Evolutionary conservation across 2,113 vertebrate genomes (phyloP), one percentile per base, ranked within the genome.

Genomic region (Aix galericulata): DNA sequence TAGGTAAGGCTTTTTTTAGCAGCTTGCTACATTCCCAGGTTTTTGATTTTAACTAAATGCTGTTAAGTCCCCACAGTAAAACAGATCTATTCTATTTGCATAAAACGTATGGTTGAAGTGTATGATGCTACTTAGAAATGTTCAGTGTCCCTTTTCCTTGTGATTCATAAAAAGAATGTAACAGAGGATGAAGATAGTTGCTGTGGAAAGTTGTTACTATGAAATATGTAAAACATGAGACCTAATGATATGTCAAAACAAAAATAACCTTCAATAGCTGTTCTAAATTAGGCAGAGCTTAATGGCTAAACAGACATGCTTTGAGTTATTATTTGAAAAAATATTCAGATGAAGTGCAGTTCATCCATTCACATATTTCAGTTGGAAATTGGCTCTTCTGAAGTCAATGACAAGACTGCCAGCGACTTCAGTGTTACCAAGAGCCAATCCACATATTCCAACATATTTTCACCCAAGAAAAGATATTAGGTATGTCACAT

Each of bases 201-300:
- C 84, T 91, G 71, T 48, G 62, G 66, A 86, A 94, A 91, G 62
- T 22, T 91, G 42, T 72, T 93, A 75, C 76, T 84, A 52, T 66
- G 90, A 78, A 91, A 86, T 83, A 88, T 9, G 17, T 76, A 86
- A 88, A 82, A 75, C 59, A 17, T 58, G 56, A 67, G 5, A 68
- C 60, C 60, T 84, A 63, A 73, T 2, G 2, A 66, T 56, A 32
- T 64, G 38, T 60, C 94, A 66, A 75, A 91, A 55, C 62, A 78
- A 87, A 95, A 95, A 84, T 84, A 87, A 53, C 77, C 26, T 72
- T 79, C 77, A 44, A 0, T 76, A 68, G 73, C 56, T 81, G 52
- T 75, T 94, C 69, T 93, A 86, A 91, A 73, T 82, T 18, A 93
- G 46, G 58, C 80, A 91, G 69, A 76, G 53, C 66, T 94, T 84